Evolutionary conservation across 2,113 vertebrate genomes (phyloP), one percentile per base, ranked within the genome.

Genomic region (Oreochromis tanganicae): DNA sequence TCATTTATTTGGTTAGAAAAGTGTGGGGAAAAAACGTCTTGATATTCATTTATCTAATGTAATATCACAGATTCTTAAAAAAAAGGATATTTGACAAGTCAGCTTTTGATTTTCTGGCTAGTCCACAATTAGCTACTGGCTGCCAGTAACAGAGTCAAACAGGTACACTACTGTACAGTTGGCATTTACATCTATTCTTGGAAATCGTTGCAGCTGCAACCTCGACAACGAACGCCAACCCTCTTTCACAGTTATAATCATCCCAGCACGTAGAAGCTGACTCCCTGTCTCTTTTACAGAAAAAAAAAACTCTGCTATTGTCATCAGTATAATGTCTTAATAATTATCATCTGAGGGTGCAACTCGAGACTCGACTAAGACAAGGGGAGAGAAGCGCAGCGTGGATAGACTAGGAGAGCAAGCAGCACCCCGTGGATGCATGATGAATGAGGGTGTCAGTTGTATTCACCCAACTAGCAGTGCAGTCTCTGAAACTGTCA

Each of bases 401-500:
- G 10, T 73, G 66, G 57, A 57, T 7, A 78, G 81, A 84, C 50
- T 55, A 52, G 9, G 38, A 46, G 81, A 85, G 87, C 46, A 41
- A 81, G 81, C 89, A 86, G 88, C 81, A 81, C 89, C 63, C 88
- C 82, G 89, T 90, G 85, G 88, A 89, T 85, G 32, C 56, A 89
- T 95, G 95, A 95, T 94, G 90, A 93, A 95, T 91, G 91, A 92
- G 90, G 87, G 89, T 92, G 92, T 93, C 93, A 93, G 85, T 61
- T 87, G 59, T 75, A 87, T 81, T 92, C 93, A 93, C 81, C 87
- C 83, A 90, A 83, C 89, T 80, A 89, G 82, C 89, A 75, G 71
- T 9, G n/a, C 88, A 84, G 83, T 88, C 80, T 85, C 88, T 1
- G 56, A 84, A 75, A 66, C 83, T 82, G 83, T 87, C 83, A 32